Evolutionary conservation across 2,797 vertebrate genomes (phyloP).

Genomic region (Novumbra hubbsi): DNA sequence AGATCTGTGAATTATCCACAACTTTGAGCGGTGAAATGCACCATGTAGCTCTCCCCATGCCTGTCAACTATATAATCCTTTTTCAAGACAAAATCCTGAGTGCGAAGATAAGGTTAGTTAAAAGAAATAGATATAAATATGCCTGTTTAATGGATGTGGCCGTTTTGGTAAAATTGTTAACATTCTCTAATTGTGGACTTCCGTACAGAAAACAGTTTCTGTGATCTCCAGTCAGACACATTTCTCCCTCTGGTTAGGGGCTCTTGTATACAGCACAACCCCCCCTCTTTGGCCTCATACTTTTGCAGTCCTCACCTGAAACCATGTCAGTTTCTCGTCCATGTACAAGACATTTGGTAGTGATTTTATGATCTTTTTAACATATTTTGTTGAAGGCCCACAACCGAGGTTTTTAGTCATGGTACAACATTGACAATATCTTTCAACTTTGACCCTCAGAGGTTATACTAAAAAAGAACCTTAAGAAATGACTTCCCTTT

Average conservation of each 20-base stretch:
- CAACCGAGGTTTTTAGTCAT: conserved; percentile 33
- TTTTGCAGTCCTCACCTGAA: conserved; percentile 19
- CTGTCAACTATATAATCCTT: conserved; percentile 33
- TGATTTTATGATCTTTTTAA: conserved; percentile 51
- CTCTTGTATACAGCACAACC: conserved; percentile 38
- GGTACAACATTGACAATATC: conserved; percentile 42
- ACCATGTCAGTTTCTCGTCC: conserved; percentile 39
- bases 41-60: conserved; percentile 22
- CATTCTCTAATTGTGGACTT: conserved; percentile 9
- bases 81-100: too few species aligned
- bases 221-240: conserved; percentile 23
- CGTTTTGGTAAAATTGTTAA: too few species aligned
- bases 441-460: conserved; percentile 19
- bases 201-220: background rate
- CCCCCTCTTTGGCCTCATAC: conserved; percentile 30
- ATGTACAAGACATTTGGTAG: conserved; percentile 46
- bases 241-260: conserved; percentile 25
- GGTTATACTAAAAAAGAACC: too few species aligned
- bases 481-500: conserved; percentile 36
- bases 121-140: too few species aligned
- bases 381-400: conserved; percentile 33
- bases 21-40: conserved; percentile 24
- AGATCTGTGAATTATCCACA: conserved; percentile 16
- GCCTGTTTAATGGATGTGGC: too few species aligned
- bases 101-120: too few species aligned